Conservation (phyloP, 2,888 invertebrate genomes). For the Cloeon dipterum region DNA sequence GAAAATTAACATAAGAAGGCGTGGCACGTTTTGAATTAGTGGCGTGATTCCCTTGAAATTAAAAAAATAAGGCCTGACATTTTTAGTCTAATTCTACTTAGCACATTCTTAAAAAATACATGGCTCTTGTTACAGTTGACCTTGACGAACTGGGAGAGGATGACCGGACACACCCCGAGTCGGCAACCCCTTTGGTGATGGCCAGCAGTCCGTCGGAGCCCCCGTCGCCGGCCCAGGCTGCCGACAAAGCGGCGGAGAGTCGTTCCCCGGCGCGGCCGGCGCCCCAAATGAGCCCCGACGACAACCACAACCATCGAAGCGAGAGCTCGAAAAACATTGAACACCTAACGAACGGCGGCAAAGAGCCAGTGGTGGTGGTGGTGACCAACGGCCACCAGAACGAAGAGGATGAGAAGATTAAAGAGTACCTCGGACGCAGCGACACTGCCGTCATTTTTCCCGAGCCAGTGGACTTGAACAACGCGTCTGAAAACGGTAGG, state of each 20-base stretch:
- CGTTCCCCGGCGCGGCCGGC: not conserved
- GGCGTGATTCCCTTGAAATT: too few relatives aligned
- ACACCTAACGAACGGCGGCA: not conserved
- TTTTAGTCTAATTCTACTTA: too few relatives aligned
- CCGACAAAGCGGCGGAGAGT: not conserved
- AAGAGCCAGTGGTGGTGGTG: too few relatives aligned
- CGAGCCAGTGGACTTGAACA: conserved; percentile 17
- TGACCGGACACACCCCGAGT: too few relatives aligned
- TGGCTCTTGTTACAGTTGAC: not conserved
- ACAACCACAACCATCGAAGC: not conserved
- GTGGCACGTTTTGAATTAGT: too few relatives aligned
- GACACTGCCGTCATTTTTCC: conserved; percentile 28
- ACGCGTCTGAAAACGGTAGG: not conserved
- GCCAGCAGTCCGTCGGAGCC: not conserved
- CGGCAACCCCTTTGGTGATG: too few relatives aligned
- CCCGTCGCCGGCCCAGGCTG: not conserved
- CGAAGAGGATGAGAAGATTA: conserved; percentile 18
- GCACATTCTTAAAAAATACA: too few relatives aligned
- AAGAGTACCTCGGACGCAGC: conserved; percentile 22
- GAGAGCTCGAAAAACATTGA: not conserved
- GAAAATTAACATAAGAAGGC: too few relatives aligned
- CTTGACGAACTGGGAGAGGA: not conserved
- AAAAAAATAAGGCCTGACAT: too few relatives aligned
- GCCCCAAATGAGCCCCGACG: not conserved
- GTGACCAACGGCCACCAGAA: not conserved